Evolutionary conservation across 2,113 vertebrate genomes (phyloP), one percentile per base, ranked within the genome.

Genomic region (Rhodinocichla rosea): DNA sequence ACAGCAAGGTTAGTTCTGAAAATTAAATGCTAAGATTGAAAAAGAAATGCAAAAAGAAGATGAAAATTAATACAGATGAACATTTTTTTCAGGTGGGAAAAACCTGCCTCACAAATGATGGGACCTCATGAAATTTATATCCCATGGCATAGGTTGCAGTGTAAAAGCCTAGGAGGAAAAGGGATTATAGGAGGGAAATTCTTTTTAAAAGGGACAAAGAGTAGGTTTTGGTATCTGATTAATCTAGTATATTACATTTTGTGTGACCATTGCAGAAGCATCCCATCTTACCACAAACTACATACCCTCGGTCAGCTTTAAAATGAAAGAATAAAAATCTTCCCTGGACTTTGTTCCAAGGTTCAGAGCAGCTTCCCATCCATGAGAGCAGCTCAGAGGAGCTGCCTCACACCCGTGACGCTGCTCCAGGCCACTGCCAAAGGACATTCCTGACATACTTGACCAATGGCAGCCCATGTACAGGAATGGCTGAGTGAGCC

Each of bases 361-460:
- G 64, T 13, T 68, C 70, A 49, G 69, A 70, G 27, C 63, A 97
- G 76, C 27, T 37, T 62, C 78, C 39, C 42, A 30, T 44, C 75
- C 87, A 35, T 1, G 1, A 39, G 10, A 45, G 60, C 64, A 4
- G 57, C 23, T 82, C 53, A 6, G 0, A 75, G 2, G 30, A 85
- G 59, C 67, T 45, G 71, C 90, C 63, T 68, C 59, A 56, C 65
- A 84, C 39, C 8, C 75, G 65, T 92, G 96, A 87, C 62, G 64
- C 55, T 92, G 93, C 82, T 89, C 85, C 1, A 92, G 73, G 93
- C 57, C 2, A 16, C 83, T 87, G 94, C 97, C 96, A 95, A 86
- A 75, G 93, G 93, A 94, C 97, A 96, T 94, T 96, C 95, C 95
- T 95, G 39, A 85, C 84, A 93, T 97, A 81, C 52, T 90, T 92